phyloP scores from a whole-genome alignment of 2,888 invertebrate genomes.

The Nomada fucata region DNA sequence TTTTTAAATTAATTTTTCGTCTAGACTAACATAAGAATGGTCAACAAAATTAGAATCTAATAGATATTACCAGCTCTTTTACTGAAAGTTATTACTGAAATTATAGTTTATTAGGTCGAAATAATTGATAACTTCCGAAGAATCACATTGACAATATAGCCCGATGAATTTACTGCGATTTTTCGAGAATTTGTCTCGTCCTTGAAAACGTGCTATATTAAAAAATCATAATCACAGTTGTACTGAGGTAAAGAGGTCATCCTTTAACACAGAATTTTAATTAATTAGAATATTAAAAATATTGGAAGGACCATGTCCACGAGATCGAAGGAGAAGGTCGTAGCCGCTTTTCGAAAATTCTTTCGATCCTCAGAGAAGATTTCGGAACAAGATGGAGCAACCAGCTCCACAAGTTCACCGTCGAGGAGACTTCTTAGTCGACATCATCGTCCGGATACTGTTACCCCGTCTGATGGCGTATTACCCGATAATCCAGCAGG shows the following conservation, averaged over 20 bases:
- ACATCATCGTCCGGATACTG: constrained; percentile 80
- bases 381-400: constrained; percentile 71
- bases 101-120: too few relatives aligned
- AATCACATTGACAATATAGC: neutral
- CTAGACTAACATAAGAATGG: too few relatives aligned
- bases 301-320: constrained; percentile 87
- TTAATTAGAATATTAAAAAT: neutral
- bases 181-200: too few relatives aligned
- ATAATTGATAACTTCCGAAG: too few relatives aligned
- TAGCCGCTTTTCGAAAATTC: constrained; percentile 91
- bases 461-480: constrained; percentile 80
- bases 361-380: constrained; percentile 91
- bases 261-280: neutral
- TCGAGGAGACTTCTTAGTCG: constrained; percentile 85
- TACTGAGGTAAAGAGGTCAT: neutral
- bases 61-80: too few relatives aligned
- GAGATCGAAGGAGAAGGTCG: constrained; percentile 92
- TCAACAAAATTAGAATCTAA: too few relatives aligned
- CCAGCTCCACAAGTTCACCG: constrained; percentile 87
- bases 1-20: too few relatives aligned
- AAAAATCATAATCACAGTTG: too few relatives aligned
- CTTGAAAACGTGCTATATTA: too few relatives aligned
- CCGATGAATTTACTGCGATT: neutral
- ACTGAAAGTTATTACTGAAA: too few relatives aligned
- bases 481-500: constrained; percentile 77